Evolutionary conservation across 2,113 vertebrate species (phyloP), one percentile per base, ranked within the genome.

Genomic region (Epinephelus cyanopodus): DNA sequence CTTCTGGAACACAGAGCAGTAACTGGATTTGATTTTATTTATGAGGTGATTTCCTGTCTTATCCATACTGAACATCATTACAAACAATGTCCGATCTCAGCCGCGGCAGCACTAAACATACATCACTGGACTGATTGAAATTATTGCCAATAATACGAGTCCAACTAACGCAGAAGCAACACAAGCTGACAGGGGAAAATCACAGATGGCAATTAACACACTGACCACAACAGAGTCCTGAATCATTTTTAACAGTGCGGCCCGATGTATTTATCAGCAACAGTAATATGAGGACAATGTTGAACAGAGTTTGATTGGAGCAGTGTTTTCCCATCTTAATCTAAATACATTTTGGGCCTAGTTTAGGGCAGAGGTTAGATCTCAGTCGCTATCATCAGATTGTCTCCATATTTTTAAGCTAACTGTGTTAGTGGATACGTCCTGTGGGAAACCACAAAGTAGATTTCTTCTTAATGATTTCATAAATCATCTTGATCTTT

Each of bases 381-480:
- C 56, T 74, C 58, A 62, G 19, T 17, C 4, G 17, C 58, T 58
- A 57, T 77, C 17, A 66, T 56, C 74, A 64, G 65, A 68, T 23
- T 9, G 10, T 56, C 23, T 17, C 58, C 37, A 39, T 66, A 39
- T 75, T 54, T 64, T 74, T n/a, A 10, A 39, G 18, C 60, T 66
- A 79, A 78, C 53, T 21, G 27, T 42, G 62, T 87, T 64, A 72
- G 15, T 39, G 17, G 52, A 74, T 39, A 85, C 61, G 47, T 75
- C 63, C 62, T 60, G 33, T 62, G 69, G 71, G 77, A 68, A 79
- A 69, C 29, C 47, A 45, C 50, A 68, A 83, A 89, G 50, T 61
- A 62, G 27, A 88, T 82, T 79, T 77, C 60, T 71, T 11, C 18
- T 47, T 69, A 75, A 90, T 79, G 79, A 80, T 72, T 79, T 83